phyloP scores from a whole-genome alignment of 2,797 vertebrate species.

The Neopelma chrysocephalum region DNA sequence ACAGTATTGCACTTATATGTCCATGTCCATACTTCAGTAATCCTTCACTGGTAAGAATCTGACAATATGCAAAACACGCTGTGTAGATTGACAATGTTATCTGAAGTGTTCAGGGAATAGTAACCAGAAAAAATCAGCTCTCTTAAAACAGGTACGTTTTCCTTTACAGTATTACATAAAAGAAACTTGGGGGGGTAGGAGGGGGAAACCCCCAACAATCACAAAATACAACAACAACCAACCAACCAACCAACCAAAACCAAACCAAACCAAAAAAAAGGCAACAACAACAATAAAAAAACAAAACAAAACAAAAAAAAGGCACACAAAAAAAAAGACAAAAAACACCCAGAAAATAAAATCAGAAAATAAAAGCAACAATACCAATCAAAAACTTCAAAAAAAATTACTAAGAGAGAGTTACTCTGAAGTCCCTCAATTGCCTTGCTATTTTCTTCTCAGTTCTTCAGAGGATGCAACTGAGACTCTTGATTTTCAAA shows the following conservation, averaged over 20 bases:
- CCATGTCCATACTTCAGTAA: background rate
- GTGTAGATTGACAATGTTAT: background rate
- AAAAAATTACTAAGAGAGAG: background rate
- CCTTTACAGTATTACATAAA: background rate
- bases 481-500: background rate
- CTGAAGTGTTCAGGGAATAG: background rate
- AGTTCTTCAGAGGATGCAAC: background rate
- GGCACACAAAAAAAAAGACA: no score
- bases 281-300: no score
- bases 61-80: background rate
- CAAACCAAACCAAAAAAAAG: background rate
- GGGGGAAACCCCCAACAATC: background rate
- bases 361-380: background rate
- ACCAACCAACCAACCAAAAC: background rate
- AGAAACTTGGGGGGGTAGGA: background rate
- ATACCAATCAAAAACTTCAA: background rate
- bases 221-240: background rate
- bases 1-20: background rate
- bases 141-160: background rate
- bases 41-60: background rate
- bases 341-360: no score
- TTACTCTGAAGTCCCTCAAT: background rate
- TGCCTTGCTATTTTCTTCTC: background rate
- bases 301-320: no score
- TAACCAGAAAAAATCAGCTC: background rate